phyloP scores from a whole-genome alignment of 2,888 invertebrate genomes.

The Chymomyza amoena region DNA sequence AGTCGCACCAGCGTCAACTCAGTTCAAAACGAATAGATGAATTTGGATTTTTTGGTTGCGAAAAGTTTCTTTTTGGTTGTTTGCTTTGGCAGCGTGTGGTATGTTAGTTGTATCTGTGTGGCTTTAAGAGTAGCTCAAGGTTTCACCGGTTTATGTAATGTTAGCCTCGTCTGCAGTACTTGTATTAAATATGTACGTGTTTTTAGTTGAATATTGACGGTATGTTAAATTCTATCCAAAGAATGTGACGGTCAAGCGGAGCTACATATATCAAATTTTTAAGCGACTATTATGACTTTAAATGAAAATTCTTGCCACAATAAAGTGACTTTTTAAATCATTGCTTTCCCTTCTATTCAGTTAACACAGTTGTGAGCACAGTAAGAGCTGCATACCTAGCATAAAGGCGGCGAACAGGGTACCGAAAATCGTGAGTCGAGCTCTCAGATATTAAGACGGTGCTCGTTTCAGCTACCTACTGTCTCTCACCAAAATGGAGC shows the following conservation, averaged over 20 bases:
- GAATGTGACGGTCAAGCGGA: conserved; percentile 61
- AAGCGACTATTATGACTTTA: conserved; percentile 20
- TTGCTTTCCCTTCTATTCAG: background rate
- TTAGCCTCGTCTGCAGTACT: background rate
- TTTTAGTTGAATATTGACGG: conserved; percentile 57
- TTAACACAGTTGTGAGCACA: background rate
- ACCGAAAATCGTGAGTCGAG: background rate
- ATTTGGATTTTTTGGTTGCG: conserved; percentile 22
- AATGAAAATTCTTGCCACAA: conserved; percentile 7
- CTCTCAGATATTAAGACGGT: background rate
- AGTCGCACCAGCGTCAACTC: background rate
- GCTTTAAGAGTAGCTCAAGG: conserved; percentile 64
- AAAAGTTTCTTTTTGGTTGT: conserved; percentile 21
- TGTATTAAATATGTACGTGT: conserved; percentile 57
- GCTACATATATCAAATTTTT: conserved; percentile 5
- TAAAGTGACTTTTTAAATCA: background rate
- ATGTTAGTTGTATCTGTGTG: conserved; percentile 20
- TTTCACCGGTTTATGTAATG: conserved; percentile 62
- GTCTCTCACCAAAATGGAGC: background rate
- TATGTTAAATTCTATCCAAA: conserved; percentile 54
- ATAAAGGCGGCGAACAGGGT: background rate
- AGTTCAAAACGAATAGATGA: background rate
- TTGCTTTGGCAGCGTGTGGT: conserved; percentile 21
- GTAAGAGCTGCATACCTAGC: too few relatives aligned
- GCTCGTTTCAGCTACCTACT: background rate